Conservation (phyloP, 2,888 invertebrate species). For the Herminia tarsipennalis region DNA sequence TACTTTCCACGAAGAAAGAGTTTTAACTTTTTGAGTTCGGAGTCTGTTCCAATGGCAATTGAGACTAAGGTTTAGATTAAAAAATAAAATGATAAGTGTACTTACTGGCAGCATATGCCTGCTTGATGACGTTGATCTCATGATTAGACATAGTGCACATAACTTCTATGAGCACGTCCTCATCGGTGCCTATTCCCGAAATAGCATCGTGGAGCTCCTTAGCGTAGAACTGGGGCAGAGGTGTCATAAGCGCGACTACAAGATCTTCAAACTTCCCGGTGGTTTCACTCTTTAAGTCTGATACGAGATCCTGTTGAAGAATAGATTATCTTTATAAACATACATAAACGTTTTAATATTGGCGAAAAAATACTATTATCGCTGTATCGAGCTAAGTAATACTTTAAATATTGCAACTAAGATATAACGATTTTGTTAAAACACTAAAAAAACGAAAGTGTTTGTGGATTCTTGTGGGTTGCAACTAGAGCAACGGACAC, state of each 20-base stretch:
- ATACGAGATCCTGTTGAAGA: slow-evolving; percentile 87
- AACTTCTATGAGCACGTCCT: slow-evolving; percentile 94
- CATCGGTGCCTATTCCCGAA: slow-evolving; percentile 93
- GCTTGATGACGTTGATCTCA: slow-evolving; percentile 92
- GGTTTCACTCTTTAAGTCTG: slow-evolving; percentile 94
- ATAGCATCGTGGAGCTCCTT: slow-evolving; percentile 94
- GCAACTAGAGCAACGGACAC: no score
- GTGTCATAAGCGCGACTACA: slow-evolving; percentile 93
- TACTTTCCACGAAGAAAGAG: no score
- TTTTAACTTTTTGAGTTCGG: no score
- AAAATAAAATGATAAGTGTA: slow-evolving; percentile 43
- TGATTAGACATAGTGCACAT: slow-evolving; percentile 94
- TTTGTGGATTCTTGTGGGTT: no score
- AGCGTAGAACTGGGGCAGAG: slow-evolving; percentile 93
- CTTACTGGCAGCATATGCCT: slow-evolving; percentile 91
- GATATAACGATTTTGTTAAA: no score
- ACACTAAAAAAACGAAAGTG: no score
- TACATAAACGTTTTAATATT: not conserved
- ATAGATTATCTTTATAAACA: not conserved
- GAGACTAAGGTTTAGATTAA: no score
- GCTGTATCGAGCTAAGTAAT: no score
- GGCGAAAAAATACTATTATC: no score
- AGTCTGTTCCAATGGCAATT: no score
- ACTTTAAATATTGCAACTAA: no score
- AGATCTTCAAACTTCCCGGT: slow-evolving; percentile 95